A percentile compares a stretch with the other conserved stretches of the same genome.
phyloP scores from a whole-genome alignment of 2,888 invertebrate species.

The Pantelozetes paolii region DNA sequence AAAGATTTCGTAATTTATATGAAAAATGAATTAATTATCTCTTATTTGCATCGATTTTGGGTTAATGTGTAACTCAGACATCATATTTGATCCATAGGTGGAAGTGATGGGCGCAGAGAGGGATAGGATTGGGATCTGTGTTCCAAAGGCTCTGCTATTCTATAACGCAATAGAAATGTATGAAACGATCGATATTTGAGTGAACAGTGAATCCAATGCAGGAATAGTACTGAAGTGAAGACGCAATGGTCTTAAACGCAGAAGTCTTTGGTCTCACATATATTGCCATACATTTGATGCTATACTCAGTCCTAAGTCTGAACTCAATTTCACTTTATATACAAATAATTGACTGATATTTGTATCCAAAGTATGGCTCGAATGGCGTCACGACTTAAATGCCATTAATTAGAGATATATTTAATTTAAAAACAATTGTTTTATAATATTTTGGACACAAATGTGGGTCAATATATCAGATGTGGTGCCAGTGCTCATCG shows the following conservation, averaged over 20 bases:
- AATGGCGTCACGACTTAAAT: conserved; percentile 19
- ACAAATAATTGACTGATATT: neutral
- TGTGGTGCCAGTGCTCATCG: conserved; percentile 27
- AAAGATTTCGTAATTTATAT: too few relatives aligned
- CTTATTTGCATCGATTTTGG: too few relatives aligned
- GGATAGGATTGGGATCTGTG: neutral
- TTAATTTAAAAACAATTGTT: neutral
- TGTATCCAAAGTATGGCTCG: neutral
- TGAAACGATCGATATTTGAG: neutral
- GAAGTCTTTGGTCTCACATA: neutral
- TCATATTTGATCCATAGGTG: conserved; percentile 25
- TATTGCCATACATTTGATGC: conserved; percentile 8
- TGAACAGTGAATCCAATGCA: neutral
- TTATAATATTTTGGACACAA: neutral
- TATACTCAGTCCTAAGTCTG: neutral
- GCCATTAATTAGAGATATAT: conserved; percentile 16
- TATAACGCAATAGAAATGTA: conserved; percentile 16
- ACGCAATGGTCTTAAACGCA: conserved; percentile 28
- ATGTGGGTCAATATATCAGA: neutral
- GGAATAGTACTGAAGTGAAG: neutral
- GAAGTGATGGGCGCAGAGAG: neutral
- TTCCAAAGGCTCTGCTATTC: neutral
- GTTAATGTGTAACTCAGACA: too few relatives aligned
- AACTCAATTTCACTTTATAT: conserved; percentile 14
- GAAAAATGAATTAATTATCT: too few relatives aligned